Base-by-base conservation (phyloP, 2,888 invertebrate species). In the Apamea epomidion region DNA sequence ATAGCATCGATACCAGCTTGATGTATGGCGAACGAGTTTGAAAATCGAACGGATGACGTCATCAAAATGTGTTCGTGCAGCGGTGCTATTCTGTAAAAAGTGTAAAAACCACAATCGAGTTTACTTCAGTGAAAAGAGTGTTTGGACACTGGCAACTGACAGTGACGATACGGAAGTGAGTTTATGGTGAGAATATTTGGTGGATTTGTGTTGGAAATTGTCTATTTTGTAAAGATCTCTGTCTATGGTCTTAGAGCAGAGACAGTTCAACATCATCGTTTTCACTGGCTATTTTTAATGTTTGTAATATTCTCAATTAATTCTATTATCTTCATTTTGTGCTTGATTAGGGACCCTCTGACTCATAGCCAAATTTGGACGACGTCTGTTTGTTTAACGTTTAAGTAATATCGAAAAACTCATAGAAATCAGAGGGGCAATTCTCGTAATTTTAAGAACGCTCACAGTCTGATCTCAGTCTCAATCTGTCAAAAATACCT, bases 21-120 rank as follows among this genome's bases (percentile, higher is more conserved):
- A 83, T 72, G 16, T 71, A 70, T 51, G 62, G 37, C 25, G 60
- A 74, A 78, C 64, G 79, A 76, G 76, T 80, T 74, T 62, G 37
- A 75, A 76, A 74, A 37, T 69, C 54, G n/a, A 77, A 62, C 65
- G 86, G 29, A 69, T 76, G 65, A 76, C 77, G 79, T 79, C 76
- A 78, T 80, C 74, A 72, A 80, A 37, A 72, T 42, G 16, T 62
- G 68, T 73, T 48, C 69, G 64, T 54, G 64, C 1, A 48, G 37
- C 37, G 25, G 32, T 14, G 12, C 21, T 78, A 67, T 84, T 67
- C 60, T 29, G 58, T 58, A 45, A 83, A 48, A 78, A 37, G 5
- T 45, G 58, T 64, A 37, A 70, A 54, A 78, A 45, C 16, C 29
- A 29, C 21, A 10, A 67, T 45, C 45, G 60, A 62, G 21, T 60